Evolutionary conservation across 1,140 invertebrate genomes (phyloP), one percentile per base, ranked within the genome.

Genomic region (Cardiocondyla obscurior): DNA sequence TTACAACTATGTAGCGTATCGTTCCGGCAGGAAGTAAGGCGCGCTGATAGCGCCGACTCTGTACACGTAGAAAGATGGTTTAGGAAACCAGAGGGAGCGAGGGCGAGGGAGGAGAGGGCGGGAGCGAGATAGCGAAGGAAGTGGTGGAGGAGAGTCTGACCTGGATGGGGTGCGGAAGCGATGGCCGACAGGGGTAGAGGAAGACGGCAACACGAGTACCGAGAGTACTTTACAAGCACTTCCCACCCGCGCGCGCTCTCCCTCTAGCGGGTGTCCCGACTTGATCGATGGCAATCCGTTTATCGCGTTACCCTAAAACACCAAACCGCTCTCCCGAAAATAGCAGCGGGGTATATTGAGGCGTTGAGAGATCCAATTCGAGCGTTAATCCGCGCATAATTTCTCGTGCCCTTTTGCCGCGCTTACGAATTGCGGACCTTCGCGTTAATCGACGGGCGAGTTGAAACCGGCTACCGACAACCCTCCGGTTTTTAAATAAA

Each of bases 151-250:
- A 85, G 84, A 86, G 74, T 67, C 36, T 30, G 42, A 82, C 70
- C 77, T 42, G 84, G 84, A 86, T 64, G 85, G 85, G 81, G 70
- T 86, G 85, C 70, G 69, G 81, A 83, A 86, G 64, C 74, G 85
- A 70, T 72, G 58, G 64, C 49, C 57, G 72, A 64, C 73, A 64
- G 58, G 85, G 84, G 85, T 87, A 83, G 76, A 83, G 79, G 84
- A 86, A 87, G 79, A 87, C 69, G 77, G 72, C 65, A 88, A 83
- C 83, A 88, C 77, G 79, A 85, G 86, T 85, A 85, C 77, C 65
- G 67, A 77, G 87, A 88, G 83, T 57, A 53, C 82, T 76, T 76
- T 88, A 88, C 86, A 83, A 84, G 85, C 82, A 67, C 53, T 53
- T 72, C 76, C 76, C 46, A 46, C 76, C 76, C 64, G 82, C 64